Base-by-base conservation (phyloP, 2,797 vertebrate species). In the Dicrostonyx torquatus region DNA sequence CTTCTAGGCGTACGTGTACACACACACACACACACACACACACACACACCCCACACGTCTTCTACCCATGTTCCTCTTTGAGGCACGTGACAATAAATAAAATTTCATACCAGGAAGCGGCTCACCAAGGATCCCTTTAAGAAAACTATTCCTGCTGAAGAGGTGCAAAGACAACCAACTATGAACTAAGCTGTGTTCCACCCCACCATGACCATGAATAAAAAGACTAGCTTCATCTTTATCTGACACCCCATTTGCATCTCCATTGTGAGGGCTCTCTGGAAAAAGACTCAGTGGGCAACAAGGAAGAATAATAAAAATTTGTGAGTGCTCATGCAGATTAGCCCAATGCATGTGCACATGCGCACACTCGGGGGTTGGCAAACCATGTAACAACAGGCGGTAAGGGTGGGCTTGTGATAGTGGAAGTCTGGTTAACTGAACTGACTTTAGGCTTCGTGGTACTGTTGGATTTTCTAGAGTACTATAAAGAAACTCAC, bases 401-500 rank as follows among this genome's bases (percentile, higher is more conserved):
- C 24, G 31, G n/a, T 4, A 45, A 75, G n/a, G 14, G 5, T 17
- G 4, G 34, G 80, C 6, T 18, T 14, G 50, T 72, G 1, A 17
- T 11, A 1, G 55, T 9, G 2, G 62, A 75, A 66, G 31, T 53
- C 82, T 9, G 20, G 26, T 10, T 29, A 31, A 73, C 37, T 22
- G 53, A 34, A 76, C 76, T 53, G 1, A 24, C 64, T 75, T 78
- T 37, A 76, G 10, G 24, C 7, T 55, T 58, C 29, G 11, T 2
- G 20, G 1, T 24, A 70, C 68, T 89, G 91, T 72, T 40, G 73
- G 95, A 77, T 66, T 48, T 26, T 55, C 24, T 55, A 80, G 0
- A 43, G 26, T 26, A 88, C 45, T 83, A 31, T 66, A 92, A 94
- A 68, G n/a, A 91, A 93, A 87, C 2, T 84, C 72, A 89, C 11